Conservation (phyloP, 2,888 invertebrate species). For the Carpatolechia fugitivella region DNA sequence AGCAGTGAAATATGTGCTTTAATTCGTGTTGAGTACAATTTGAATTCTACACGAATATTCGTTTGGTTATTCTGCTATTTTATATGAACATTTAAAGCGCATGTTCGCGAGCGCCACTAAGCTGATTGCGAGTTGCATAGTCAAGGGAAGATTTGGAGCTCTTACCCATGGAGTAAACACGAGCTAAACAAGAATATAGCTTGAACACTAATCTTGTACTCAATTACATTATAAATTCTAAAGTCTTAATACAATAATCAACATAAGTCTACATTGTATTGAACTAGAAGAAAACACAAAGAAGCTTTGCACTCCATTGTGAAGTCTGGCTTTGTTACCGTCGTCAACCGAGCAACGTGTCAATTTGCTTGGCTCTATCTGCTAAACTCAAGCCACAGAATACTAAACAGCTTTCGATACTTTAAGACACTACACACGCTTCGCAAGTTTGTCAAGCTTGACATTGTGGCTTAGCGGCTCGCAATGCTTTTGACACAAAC, state of each 20-base stretch:
- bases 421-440: constrained; percentile 1
- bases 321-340: background rate
- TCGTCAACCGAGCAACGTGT: background rate
- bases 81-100: too few species aligned
- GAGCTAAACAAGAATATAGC: too few species aligned
- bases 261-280: too few species aligned
- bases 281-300: background rate
- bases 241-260: background rate
- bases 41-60: too few species aligned
- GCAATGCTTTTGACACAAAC: background rate
- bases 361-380: background rate
- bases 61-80: too few species aligned
- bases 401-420: constrained; percentile 2
- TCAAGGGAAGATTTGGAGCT: too few species aligned
- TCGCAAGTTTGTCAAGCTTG: constrained; percentile 6
- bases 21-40: too few species aligned
- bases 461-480: background rate
- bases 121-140: too few species aligned
- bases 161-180: too few species aligned
- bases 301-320: background rate
- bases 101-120: too few species aligned
- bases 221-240: background rate
- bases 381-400: background rate
- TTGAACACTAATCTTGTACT: too few species aligned
- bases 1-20: too few species aligned